Base-by-base conservation (phyloP, 2,113 vertebrate genomes). In the Lichenostomus cassidix region DNA sequence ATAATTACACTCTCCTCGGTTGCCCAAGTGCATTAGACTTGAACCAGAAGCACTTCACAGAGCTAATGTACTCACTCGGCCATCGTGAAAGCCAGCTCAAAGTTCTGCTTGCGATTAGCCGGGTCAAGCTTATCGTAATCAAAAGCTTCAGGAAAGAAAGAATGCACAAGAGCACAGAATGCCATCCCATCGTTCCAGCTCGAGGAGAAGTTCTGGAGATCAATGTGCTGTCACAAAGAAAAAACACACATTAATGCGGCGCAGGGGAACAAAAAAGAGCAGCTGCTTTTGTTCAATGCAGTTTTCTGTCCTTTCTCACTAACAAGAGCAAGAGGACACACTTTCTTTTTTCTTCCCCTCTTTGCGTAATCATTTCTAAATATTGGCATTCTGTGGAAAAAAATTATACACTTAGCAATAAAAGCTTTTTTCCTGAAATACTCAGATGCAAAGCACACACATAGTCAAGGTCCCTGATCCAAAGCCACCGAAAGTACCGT, bases 111-210 rank as follows among this genome's bases (percentile, higher is more conserved):
- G 93, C 97, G 98, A 92, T 99, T 98, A 7, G 97, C 87, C 19
- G 99, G 97, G 44, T 98, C 96, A 96, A 99, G 98, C 19, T 96
- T 49, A 33, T 97, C 98, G 89, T 99, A 99, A 63, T 99, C 99
- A 46, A 99, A 99, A 93, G 98, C 98, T 31, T 99, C 98, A 0
- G 99, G 99, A 95, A 99, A 99, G 98, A 99, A 99, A 12, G 99
- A 98, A 97, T 99, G 99, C 29, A 99, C 98, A 37, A 99, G 98
- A 53, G 99, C 99, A 2, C 99, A 99, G 97, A 99, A 99, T 15
- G 99, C 99, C 99, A 99, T 99, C 13, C 99, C 99, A 7, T 99
- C 99, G 1, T 98, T 99, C 99, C 99, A 99, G 94, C 99, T 99
- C 75, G 99, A 99, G 11, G 99, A 99, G 97, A 99, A 99, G 96